Percentiles rank a stretch among this genome's conserved stretches.
These are phyloP conservation scores for Temnothorax rugatulus DNA, from an alignment of 2,888 invertebrate genomes.

Conservation along the genomic window DNA sequence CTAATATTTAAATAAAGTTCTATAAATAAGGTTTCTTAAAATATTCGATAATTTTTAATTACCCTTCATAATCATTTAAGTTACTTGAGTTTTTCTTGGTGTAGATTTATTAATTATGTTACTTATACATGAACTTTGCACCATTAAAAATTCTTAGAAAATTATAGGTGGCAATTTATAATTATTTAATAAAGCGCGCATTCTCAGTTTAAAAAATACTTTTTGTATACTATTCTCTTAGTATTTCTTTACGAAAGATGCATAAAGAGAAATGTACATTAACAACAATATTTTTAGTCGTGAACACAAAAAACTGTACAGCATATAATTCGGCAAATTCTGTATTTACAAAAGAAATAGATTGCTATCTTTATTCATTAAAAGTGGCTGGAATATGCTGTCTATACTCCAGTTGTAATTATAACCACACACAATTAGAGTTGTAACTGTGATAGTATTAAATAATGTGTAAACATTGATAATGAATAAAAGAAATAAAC, in stretches of 20 bases:
- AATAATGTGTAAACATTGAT: conserved; percentile 77
- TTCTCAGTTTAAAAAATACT: background rate
- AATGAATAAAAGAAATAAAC: conserved; percentile 73
- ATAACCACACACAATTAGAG: conserved; percentile 19
- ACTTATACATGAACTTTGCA: conserved; percentile 50
- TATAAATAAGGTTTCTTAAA: background rate
- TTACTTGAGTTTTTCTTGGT: conserved; percentile 41
- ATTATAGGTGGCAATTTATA: background rate
- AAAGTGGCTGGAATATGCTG: conserved; percentile 64
- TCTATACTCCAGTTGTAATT: conserved; percentile 63
- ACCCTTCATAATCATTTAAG: conserved; percentile 16
- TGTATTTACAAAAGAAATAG: conserved; percentile 71
- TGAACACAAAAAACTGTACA: conserved; percentile 74
- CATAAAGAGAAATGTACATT: conserved; percentile 74
- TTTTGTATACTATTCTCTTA: conserved; percentile 12
- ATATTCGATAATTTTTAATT: conserved; percentile 33
- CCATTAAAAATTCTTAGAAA: conserved; percentile 67
- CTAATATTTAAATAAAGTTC: background rate
- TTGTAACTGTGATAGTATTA: conserved; percentile 73
- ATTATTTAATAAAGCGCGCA: background rate
- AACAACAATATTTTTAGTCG: conserved; percentile 72
- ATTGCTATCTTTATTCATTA: conserved; percentile 62
- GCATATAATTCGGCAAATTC: conserved; percentile 69
- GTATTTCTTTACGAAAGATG: background rate
- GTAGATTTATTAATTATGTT: conserved; percentile 55